phyloP scores from a whole-genome alignment of 2,113 vertebrate genomes.

The Ophthalmolycus amberensis region DNA sequence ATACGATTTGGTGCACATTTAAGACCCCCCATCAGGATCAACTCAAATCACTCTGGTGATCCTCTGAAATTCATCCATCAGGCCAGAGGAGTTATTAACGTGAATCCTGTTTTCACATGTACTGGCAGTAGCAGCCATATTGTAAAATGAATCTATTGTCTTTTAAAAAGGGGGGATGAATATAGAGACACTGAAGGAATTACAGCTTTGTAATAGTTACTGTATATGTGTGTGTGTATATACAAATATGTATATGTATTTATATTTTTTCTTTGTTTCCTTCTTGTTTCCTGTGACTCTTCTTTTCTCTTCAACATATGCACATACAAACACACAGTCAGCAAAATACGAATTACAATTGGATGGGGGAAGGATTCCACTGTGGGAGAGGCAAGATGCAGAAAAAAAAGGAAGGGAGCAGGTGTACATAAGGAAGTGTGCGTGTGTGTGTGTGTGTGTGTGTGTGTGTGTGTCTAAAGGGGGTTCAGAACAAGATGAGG shows the following conservation, averaged over 20 bases:
- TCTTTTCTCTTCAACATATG: constrained; percentile 4
- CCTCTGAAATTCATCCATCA: background rate
- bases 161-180: background rate
- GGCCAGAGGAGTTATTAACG: background rate
- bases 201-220: no score
- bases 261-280: background rate
- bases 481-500: constrained; percentile 24
- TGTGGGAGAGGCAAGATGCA: constrained; percentile 32
- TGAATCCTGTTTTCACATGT: background rate
- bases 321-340: constrained; percentile 11
- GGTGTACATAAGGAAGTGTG: constrained; percentile 45
- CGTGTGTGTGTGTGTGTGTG: constrained; percentile 15
- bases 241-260: background rate
- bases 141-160: background rate
- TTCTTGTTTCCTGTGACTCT: background rate
- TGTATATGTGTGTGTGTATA: no score
- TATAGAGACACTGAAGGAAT: background rate
- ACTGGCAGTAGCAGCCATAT: background rate
- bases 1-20: background rate
- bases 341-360: constrained; percentile 43
- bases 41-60: background rate
- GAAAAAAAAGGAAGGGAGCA: constrained; percentile 36
- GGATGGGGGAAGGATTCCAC: constrained; percentile 45
- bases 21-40: background rate
- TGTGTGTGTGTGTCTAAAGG: background rate